These are phyloP conservation scores for Erythrocercus mccallii DNA, from an alignment of 2,113 vertebrate species.

Conservation along the genomic window DNA sequence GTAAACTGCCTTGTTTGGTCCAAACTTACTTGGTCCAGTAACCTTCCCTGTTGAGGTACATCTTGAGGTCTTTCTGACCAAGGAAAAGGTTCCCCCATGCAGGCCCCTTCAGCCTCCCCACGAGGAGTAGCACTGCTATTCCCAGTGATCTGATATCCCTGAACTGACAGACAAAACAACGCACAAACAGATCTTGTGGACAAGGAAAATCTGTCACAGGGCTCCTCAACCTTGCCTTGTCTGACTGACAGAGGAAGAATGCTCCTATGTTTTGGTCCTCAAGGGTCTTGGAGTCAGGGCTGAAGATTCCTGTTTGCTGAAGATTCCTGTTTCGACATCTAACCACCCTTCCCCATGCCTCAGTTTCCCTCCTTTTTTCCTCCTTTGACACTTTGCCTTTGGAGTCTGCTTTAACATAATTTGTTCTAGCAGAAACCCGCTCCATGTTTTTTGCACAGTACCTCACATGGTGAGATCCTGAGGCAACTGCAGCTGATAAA, in stretches of 20 bases:
- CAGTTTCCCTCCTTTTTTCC: background rate
- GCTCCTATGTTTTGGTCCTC: background rate
- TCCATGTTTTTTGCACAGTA: background rate
- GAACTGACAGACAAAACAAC: background rate
- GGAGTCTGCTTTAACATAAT: background rate
- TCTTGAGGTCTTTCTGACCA: background rate
- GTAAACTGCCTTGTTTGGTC: no score
- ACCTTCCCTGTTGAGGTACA: background rate
- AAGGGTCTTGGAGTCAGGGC: background rate
- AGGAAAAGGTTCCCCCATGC: background rate
- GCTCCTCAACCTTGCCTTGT: background rate
- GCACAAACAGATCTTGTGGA: background rate
- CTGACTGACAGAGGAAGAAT: background rate
- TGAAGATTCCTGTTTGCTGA: background rate
- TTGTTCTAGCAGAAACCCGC: background rate
- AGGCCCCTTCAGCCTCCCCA: background rate
- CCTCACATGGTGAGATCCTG: background rate
- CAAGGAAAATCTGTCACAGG: background rate
- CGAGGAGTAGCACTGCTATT: background rate
- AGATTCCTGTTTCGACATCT: background rate
- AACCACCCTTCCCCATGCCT: background rate
- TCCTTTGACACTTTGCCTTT: background rate
- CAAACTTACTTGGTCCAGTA: background rate
- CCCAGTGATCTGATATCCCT: background rate
- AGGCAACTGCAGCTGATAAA: conserved; percentile 7